Evolutionary conservation across 1,140 invertebrate species (phyloP).

Genomic region (Linepithema humile): DNA sequence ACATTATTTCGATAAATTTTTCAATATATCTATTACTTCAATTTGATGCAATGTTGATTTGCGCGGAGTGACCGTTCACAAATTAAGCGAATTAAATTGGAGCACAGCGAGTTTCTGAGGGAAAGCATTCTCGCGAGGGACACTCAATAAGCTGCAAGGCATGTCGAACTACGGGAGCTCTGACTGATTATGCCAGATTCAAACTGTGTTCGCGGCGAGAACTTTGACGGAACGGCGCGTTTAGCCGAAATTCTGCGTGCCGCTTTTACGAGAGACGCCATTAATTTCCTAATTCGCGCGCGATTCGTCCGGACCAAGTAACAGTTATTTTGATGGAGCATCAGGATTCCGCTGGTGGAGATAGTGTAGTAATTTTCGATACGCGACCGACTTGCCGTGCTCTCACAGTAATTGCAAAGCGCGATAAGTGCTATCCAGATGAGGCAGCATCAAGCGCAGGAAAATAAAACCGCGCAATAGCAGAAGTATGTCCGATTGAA

Average conservation of each 20-base stretch:
- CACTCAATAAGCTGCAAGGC: constrained; percentile 51
- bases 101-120: constrained; percentile 25
- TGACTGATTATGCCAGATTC: constrained; percentile 58
- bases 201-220: constrained; percentile 39
- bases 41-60: constrained; percentile 13
- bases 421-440: constrained; percentile 39
- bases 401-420: constrained; percentile 62
- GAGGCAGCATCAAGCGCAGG: constrained; percentile 5
- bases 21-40: no score
- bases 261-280: constrained; percentile 24
- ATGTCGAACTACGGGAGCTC: constrained; percentile 55
- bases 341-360: neutral
- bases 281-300: constrained; percentile 44
- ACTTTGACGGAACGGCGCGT: constrained; percentile 23
- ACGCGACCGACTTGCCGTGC: constrained; percentile 31
- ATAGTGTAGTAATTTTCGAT: constrained; percentile 56
- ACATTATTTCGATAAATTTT: neutral
- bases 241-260: constrained; percentile 37
- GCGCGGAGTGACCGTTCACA: neutral
- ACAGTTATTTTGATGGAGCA: neutral
- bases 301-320: neutral
- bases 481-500: neutral
- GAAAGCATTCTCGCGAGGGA: constrained; percentile 29
- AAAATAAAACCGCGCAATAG: constrained; percentile 31
- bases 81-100: constrained; percentile 63